Evolutionary conservation across 2,797 vertebrate genomes (phyloP).

Genomic region (Acanthiza pusilla): DNA sequence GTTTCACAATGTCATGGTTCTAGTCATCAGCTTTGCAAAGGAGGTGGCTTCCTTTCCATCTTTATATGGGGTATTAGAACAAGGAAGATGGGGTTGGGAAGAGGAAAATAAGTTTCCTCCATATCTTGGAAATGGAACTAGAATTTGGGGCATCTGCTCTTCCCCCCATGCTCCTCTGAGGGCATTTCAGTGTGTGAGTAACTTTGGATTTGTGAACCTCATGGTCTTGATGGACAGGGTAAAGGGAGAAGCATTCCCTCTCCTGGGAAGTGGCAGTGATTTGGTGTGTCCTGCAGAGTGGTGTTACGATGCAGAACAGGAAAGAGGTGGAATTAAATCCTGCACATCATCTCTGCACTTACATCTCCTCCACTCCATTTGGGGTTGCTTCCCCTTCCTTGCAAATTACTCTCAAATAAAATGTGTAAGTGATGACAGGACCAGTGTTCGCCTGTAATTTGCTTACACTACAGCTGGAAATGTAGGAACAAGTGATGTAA

Average conservation of each 20-base stretch:
- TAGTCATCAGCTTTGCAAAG: background rate
- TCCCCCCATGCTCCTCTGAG: background rate
- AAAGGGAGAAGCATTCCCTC: background rate
- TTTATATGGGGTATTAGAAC: background rate
- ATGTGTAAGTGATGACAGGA: background rate
- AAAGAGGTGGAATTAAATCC: background rate
- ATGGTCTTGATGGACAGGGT: accelerated
- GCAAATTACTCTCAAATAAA: background rate
- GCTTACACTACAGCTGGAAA: background rate
- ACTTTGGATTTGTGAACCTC: background rate
- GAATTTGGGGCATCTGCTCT: background rate
- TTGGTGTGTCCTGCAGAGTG: accelerated
- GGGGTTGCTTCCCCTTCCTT: background rate
- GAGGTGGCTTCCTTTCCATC: background rate
- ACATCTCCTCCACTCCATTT: accelerated
- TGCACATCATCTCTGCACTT: background rate
- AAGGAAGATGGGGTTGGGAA: background rate
- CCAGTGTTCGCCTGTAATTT: background rate
- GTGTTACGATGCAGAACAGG: background rate
- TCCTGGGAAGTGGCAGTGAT: accelerated
- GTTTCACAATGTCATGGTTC: constrained; percentile 43
- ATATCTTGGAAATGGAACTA: accelerated
- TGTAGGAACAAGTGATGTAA: background rate
- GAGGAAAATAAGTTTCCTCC: background rate
- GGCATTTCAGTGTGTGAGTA: background rate